These are phyloP conservation scores for Paraplagusia blochii DNA, from an alignment of 2,113 vertebrate species.

Conservation along the genomic window DNA sequence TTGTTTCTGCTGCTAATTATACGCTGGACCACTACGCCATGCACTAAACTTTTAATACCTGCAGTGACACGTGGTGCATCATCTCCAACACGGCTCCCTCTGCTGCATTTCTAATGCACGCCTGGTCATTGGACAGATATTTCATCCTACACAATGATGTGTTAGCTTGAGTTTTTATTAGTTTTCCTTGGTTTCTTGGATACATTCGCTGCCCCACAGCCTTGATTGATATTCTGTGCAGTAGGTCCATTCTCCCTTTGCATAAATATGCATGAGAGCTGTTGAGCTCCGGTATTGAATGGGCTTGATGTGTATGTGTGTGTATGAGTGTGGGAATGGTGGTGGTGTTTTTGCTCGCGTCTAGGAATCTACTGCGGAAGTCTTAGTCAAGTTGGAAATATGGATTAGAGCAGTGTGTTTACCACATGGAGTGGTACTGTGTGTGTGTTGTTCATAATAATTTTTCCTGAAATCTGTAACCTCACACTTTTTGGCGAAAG, in stretches of 20 bases:
- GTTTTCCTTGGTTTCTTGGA: conserved; percentile 26
- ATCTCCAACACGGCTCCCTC: neutral
- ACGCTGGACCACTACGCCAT: too few relatives aligned
- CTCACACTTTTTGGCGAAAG: too few relatives aligned
- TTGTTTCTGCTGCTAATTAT: too few relatives aligned
- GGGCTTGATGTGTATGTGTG: conserved; percentile 24
- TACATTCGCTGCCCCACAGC: conserved; percentile 21
- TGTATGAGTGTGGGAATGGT: conserved; percentile 15
- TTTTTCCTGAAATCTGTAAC: too few relatives aligned
- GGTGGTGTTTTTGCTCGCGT: conserved; percentile 6
- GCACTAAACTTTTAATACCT: too few relatives aligned
- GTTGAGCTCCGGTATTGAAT: conserved; percentile 47
- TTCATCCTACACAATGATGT: neutral
- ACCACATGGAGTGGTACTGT: neutral
- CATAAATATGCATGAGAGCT: conserved; percentile 70
- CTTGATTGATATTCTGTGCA: conserved; percentile 57
- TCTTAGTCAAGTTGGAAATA: too few relatives aligned
- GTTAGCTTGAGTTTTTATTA: conserved; percentile 11
- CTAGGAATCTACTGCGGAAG: too few relatives aligned
- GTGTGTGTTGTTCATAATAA: too few relatives aligned
- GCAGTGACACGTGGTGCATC: too few relatives aligned
- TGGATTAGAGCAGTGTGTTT: too few relatives aligned
- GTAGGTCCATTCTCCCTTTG: conserved; percentile 23
- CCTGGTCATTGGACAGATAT: neutral
- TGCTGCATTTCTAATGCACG: neutral